phyloP scores from a whole-genome alignment of 2,888 invertebrate genomes.

The Nemapogon koenigi region DNA sequence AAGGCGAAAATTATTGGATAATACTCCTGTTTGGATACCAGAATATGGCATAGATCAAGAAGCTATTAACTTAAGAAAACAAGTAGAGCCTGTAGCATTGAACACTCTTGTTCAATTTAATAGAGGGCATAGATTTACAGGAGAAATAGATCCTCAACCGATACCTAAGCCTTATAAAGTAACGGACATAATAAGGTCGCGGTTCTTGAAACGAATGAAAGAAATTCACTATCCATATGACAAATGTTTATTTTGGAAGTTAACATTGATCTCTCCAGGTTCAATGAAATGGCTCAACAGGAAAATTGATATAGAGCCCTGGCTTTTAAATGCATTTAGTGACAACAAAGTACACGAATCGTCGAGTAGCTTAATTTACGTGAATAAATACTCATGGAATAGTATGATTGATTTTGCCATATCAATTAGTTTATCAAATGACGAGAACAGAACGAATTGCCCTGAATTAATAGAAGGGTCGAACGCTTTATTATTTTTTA shows the following conservation, averaged over 20 bases:
- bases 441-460: conserved; percentile 22
- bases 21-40: conserved; percentile 53
- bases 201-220: conserved; percentile 50
- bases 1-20: conserved; percentile 39
- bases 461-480: conserved; percentile 46
- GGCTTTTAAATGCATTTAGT: conserved; percentile 50
- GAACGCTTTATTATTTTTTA: conserved; percentile 46
- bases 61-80: conserved; percentile 32
- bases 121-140: conserved; percentile 43
- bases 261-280: conserved; percentile 65
- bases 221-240: conserved; percentile 48
- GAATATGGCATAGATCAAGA: conserved; percentile 38
- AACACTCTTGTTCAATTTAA: conserved; percentile 47
- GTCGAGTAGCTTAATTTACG: conserved; percentile 38
- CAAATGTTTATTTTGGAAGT: conserved; percentile 66
- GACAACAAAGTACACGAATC: conserved; percentile 37
- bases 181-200: conserved; percentile 51
- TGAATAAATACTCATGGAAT: conserved; percentile 52
- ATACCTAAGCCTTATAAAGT: conserved; percentile 39
- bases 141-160: conserved; percentile 34
- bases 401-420: conserved; percentile 52
- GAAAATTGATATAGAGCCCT: conserved; percentile 50
- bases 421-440: conserved; percentile 40
- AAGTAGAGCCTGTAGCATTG: conserved; percentile 34
- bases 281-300: conserved; percentile 41